Percentiles rank a stretch among this genome's conserved stretches.
These are phyloP conservation scores for Centrocercus urophasianus DNA, from an alignment of 2,113 vertebrate species.

Conservation along the genomic window DNA sequence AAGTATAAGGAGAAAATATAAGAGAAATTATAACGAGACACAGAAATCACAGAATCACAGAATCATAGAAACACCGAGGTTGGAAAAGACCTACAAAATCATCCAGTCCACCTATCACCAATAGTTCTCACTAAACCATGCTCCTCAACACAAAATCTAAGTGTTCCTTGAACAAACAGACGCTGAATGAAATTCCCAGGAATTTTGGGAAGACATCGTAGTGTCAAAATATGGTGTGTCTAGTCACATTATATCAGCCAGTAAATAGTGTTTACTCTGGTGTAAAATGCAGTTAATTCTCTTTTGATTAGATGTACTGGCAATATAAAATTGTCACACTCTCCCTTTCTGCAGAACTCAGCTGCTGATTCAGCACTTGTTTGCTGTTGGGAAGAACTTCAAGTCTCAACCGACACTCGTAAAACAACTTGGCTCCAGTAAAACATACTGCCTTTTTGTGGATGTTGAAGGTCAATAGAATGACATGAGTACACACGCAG, in stretches of 20 bases:
- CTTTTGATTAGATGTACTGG: background rate
- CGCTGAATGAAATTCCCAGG: background rate
- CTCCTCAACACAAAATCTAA: no score
- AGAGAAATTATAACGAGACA: background rate
- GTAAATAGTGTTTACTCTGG: background rate
- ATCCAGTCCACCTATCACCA: no score
- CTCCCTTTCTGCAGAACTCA: constrained; percentile 5
- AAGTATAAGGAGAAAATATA: background rate
- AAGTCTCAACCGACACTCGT: background rate
- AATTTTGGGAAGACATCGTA: background rate
- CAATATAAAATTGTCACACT: background rate
- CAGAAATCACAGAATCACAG: background rate
- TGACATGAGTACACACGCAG: background rate
- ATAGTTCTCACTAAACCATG: no score
- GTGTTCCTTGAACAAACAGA: background rate
- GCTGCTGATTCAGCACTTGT: constrained; percentile 26
- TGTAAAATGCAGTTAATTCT: background rate
- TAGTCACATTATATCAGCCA: background rate
- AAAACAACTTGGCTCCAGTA: background rate
- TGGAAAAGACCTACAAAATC: no score
- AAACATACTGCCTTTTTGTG: constrained; percentile 28
- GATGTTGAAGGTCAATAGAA: constrained; percentile 17
- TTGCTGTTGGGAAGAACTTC: background rate
- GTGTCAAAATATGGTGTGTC: background rate
- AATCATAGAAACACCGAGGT: no score